phyloP scores from a whole-genome alignment of 2,888 invertebrate genomes.

The Sinohyriopsis cumingii region DNA sequence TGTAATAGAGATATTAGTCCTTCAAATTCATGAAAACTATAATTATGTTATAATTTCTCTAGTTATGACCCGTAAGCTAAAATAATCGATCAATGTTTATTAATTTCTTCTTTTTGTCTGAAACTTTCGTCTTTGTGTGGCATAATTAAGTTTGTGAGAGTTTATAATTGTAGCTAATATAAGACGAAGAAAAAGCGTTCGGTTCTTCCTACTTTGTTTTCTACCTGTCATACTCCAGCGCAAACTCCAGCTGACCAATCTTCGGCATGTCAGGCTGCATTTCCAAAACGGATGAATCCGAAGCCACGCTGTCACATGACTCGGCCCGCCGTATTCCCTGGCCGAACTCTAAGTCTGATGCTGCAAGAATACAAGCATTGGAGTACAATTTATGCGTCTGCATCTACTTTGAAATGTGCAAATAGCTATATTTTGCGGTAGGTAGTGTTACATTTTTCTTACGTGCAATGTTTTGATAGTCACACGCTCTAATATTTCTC shows the following conservation, averaged over 20 bases:
- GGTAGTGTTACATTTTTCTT: too few species aligned
- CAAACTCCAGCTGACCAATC: constrained; percentile 84
- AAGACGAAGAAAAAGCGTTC: not conserved
- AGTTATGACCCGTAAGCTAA: too few species aligned
- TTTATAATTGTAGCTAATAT: not conserved
- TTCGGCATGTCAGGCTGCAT: constrained; percentile 80
- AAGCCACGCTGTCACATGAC: constrained; percentile 86
- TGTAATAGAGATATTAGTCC: too few species aligned
- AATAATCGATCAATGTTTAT: too few species aligned
- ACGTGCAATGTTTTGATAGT: too few species aligned
- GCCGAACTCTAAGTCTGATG: constrained; percentile 63
- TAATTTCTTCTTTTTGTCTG: too few species aligned
- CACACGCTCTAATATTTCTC: too few species aligned
- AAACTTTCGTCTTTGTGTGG: too few species aligned
- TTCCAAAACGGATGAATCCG: constrained; percentile 83
- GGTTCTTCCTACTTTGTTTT: constrained; percentile 28
- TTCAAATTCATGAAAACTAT: too few species aligned
- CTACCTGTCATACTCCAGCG: constrained; percentile 85
- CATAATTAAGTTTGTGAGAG: not conserved
- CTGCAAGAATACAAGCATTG: constrained; percentile 30
- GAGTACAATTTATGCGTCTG: not conserved
- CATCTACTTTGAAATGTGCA: not conserved
- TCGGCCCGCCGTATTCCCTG: constrained; percentile 78
- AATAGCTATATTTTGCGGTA: too few species aligned
- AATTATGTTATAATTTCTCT: too few species aligned